A percentile compares a stretch with the other conserved stretches of the same genome.
These are phyloP conservation scores for Triplophysa tibetana DNA, from an alignment of 2,113 vertebrate species.

Conservation along the genomic window DNA sequence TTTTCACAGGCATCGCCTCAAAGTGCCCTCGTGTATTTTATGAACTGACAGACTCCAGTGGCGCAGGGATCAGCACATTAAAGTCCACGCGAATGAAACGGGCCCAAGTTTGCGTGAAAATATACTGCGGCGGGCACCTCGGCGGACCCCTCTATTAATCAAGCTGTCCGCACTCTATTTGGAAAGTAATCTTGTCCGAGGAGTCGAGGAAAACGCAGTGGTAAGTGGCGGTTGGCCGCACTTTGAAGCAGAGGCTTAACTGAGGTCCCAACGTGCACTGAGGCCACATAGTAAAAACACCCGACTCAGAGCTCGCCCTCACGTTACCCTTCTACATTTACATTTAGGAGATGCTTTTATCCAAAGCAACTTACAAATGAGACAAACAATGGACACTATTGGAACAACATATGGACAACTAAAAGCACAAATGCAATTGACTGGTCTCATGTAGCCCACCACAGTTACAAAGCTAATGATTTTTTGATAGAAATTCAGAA, in stretches of 20 bases:
- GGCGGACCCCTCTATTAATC: slow-evolving; percentile 77
- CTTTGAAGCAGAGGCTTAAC: slow-evolving; percentile 76
- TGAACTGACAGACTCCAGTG: slow-evolving; percentile 69
- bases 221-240: slow-evolving; percentile 72
- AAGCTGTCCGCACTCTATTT: slow-evolving; percentile 80
- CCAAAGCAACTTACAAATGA: no score
- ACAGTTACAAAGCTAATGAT: no score
- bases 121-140: slow-evolving; percentile 70
- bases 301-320: slow-evolving; percentile 60
- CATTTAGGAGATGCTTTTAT: no score
- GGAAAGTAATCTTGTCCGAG: slow-evolving; percentile 76
- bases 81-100: slow-evolving; percentile 69
- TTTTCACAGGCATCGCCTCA: slow-evolving; percentile 64
- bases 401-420: no score
- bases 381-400: no score
- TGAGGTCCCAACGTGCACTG: slow-evolving; percentile 66
- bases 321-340: slow-evolving; percentile 51
- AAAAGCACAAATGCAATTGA: no score
- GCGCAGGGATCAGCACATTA: slow-evolving; percentile 70
- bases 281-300: slow-evolving; percentile 72
- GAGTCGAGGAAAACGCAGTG: slow-evolving; percentile 73
- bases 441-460: no score
- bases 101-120: slow-evolving; percentile 73
- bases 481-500: no score
- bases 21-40: slow-evolving; percentile 60